Base-by-base conservation (phyloP, 2,797 vertebrate species). In the Staurois parvus region DNA sequence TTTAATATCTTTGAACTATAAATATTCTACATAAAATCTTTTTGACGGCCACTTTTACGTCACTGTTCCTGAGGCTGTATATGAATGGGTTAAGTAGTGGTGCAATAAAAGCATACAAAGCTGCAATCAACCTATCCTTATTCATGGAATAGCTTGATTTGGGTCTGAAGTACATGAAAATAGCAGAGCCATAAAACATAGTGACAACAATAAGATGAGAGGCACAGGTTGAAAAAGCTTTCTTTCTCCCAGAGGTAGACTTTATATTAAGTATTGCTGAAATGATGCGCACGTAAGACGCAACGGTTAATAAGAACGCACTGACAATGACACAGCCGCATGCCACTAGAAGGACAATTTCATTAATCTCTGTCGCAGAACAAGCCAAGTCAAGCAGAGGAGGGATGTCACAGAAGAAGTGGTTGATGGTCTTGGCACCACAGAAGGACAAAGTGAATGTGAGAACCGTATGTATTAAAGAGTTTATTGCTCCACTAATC, bases 61-160 rank as follows among this genome's bases (percentile, higher is more conserved):
- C 84, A 10, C 75, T 80, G 37, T 90, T 90, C 15, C 86, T 90
- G 2, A 90, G 83, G 64, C 88, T 89, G 8, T 89, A 90, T 32
- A 90, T 89, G 29, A 88, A 90, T 12, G 88, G 88, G 42, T 89
- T 89, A 21, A 88, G 30, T 66, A 88, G 69, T 28, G 88, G 89
- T 11, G 87, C 84, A 19, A 89, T 74, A 42, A 90, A 85, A 0
- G 80, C 86, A 67, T 88, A 89, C 73, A 90, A 84, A 34, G 88
- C 74, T 0, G 84, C 86, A 24, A 80, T 85, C 2, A 72, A 8
- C 37, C 74, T 79, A 62, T 77, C 88, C 1, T 85, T 75, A 24
- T 32, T 28, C 75, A 88, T 78, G 13, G 76, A 83, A 3, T 74
- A 78, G 3, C 72, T 84, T 9, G 48, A 29, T 72, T 84, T 83